Evolutionary conservation across 2,888 invertebrate genomes (phyloP), one percentile per base, ranked within the genome.

Genomic region (Eudasyphora cyanicolor): DNA sequence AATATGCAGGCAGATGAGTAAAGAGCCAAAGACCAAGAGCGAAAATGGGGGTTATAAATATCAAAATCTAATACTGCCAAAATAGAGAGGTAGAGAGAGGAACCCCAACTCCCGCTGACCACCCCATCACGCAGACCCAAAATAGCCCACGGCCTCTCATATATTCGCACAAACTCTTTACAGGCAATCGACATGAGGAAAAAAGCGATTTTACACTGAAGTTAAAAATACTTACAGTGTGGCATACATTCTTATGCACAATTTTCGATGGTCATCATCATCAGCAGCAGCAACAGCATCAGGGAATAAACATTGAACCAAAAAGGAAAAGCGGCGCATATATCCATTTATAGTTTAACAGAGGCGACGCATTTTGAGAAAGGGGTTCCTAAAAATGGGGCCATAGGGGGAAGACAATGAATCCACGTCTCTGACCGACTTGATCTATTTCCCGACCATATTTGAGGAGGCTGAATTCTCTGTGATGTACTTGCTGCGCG

Each of bases 231-330:
- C 67, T 21, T 38, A 35, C 35, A 38, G 0, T 7, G 12, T 2
- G 7, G 27, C 8, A 10, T 38, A 38, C 17, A 35, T 35, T 1
- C 24, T 35, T 27, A 60, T 17, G 35, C 7, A 35, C 0, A 21
- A n/a, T 60, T 71, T 60, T 32, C 49, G 35, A 57, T 17, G 82
- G 79, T 76, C 75, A 82, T 60, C 69, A 70, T 32, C 12, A 38
- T 5, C 35, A 12, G 24, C 35, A 8, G 27, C 49, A n/a, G 54
- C 60, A 29, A 32, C 57, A 76, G 45, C 70, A 69, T 87, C 85
- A 87, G 87, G 86, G 87, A 86, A 83, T 86, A 88, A 87, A 87
- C 87, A 87, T 84, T 86, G 85, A 86, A 85, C 87, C 86, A 86
- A 86, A 86, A 45, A 45, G n/a, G 87, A 84, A 79, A 51, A 74